Evolutionary conservation across 1,140 invertebrate genomes (phyloP), one percentile per base, ranked within the genome.

Genomic region (Odontomachus brunneus): DNA sequence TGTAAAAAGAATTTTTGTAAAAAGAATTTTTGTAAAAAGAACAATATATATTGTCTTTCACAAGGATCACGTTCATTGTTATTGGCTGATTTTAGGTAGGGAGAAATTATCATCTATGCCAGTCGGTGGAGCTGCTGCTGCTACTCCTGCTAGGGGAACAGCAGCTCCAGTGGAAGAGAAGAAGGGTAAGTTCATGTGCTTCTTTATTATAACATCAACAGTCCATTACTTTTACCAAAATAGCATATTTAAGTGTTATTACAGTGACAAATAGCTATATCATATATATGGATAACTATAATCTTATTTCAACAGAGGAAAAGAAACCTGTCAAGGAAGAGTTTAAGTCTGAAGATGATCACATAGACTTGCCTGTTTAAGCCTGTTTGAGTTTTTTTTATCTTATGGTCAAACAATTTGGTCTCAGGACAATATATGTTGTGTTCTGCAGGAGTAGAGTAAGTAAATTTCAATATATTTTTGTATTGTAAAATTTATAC

Each of bases 351-450:
- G 97, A 97, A 72, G 97, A 97, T 91, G n/a, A n/a, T n/a, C n/a
- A n/a, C n/a, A 97, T 97, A 97, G 97, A 97, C 93, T 97, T 97
- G 96, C 95, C 96, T 97, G 78, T 97, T 97, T 91, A 97, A 97
- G n/a, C n/a, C n/a, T n/a, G n/a, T 93, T 97, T 3, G 26, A 38
- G n/a, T n/a, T n/a, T 62, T 49, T 53, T 80, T 60, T 53, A 55
- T 55, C 12, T 82, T 15, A 4, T 5, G 11, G 17, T 4, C 1
- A 29, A 2, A 49, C 29, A 33, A 33, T 3, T 33, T 2, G 2
- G 5, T 33, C 5, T 33, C 29, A 11, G n/a, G n/a, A n/a, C n/a
- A n/a, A 53, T 49, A 29, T 17, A 12, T 22, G 29, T 19, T 53
- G 11, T 44, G 49, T 82, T 82, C 60, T 63, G 49, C 9, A 2